Conservation (phyloP, 1,140 invertebrate species). For the Sitobion miscanthi region DNA sequence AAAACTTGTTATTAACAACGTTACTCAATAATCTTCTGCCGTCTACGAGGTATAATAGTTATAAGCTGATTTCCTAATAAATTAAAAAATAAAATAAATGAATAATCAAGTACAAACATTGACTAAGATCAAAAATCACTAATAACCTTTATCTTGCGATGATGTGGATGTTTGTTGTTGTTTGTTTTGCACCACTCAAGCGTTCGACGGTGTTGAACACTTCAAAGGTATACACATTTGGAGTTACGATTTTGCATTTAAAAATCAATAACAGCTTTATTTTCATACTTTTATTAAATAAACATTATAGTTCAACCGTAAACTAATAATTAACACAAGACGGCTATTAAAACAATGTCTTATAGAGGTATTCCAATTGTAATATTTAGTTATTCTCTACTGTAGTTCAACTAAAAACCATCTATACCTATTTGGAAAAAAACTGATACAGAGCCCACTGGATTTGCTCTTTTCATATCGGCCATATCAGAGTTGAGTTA, state of each 20-base stretch:
- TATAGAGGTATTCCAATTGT: neutral
- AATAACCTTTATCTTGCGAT: neutral
- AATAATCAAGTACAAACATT: neutral
- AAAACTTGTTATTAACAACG: neutral
- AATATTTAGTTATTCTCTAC: neutral
- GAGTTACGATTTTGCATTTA: neutral
- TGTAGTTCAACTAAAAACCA: neutral
- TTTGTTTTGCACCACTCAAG: neutral
- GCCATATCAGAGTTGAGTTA: too few species aligned
- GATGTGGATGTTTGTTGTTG: neutral
- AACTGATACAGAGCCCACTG: neutral
- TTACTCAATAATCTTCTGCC: neutral
- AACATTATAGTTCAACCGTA: neutral
- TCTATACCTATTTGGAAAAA: neutral
- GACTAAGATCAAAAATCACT: neutral
- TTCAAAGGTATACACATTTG: neutral
- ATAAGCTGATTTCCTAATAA: neutral
- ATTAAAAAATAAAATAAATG: neutral
- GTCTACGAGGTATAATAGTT: neutral
- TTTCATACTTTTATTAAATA: neutral
- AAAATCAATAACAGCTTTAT: neutral
- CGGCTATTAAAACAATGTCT: neutral
- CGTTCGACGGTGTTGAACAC: neutral
- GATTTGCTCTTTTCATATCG: neutral
- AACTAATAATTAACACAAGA: neutral